Evolutionary conservation across 2,797 vertebrate genomes (phyloP).

Genomic region (Enteromius mattozi): DNA sequence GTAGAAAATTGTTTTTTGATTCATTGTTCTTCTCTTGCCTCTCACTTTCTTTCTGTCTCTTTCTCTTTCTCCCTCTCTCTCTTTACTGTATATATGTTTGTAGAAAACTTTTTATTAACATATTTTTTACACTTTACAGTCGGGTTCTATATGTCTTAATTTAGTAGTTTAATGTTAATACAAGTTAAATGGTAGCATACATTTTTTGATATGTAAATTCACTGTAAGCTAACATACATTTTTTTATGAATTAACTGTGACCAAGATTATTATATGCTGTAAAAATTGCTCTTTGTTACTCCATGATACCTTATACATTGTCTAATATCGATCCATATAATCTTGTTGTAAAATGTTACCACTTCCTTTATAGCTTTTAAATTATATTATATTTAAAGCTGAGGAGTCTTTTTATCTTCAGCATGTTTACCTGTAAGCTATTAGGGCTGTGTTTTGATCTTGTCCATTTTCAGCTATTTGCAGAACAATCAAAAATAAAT

Average conservation of each 20-base stretch:
- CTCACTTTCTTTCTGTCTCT: slow-evolving; percentile 18
- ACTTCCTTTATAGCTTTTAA: not conserved
- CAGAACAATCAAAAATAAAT: not conserved
- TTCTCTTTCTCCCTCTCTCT: slow-evolving; percentile 10
- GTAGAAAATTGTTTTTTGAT: slow-evolving; percentile 7
- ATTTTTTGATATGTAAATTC: not conserved
- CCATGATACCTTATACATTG: not conserved
- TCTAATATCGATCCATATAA: not conserved
- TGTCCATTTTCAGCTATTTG: not conserved
- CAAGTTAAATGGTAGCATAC: not conserved
- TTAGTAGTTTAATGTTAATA: not conserved
- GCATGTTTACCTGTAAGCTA: too few relatives aligned
- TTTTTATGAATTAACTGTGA: not conserved
- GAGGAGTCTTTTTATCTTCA: too few relatives aligned
- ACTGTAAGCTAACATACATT: not conserved
- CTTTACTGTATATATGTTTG: not conserved
- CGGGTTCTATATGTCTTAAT: not conserved
- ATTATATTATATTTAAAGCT: not conserved
- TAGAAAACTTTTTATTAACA: not conserved
- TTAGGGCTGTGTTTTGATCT: not conserved
- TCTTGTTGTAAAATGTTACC: not conserved
- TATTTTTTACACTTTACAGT: not conserved
- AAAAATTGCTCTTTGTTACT: not conserved
- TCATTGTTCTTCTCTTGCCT: not conserved
- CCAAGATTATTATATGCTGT: not conserved